Evolutionary conservation across 2,797 vertebrate species (phyloP).

Genomic region (Eulemur coronatus): DNA sequence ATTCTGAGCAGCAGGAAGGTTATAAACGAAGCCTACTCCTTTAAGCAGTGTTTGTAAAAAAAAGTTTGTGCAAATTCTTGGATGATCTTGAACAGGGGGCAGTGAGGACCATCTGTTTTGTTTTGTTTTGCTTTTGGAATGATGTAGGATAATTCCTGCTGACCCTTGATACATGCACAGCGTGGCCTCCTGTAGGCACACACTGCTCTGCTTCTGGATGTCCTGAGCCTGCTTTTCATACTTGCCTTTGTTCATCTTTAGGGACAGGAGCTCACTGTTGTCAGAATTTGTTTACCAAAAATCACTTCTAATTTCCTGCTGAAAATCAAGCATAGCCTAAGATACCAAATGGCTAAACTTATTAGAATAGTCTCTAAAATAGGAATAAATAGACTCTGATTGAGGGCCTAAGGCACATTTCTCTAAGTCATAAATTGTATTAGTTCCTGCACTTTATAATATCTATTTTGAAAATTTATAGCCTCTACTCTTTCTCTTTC

Average conservation of each 20-base stretch:
- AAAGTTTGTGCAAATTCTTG: neutral
- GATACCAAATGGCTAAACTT: neutral
- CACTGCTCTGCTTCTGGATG: neutral
- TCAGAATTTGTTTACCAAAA: conserved; percentile 33
- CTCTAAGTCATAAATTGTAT: neutral
- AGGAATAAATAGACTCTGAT: neutral
- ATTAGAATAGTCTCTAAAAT: neutral
- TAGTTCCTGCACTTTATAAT: neutral
- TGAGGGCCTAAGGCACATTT: neutral
- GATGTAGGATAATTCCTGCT: neutral
- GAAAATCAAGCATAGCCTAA: conserved; percentile 5
- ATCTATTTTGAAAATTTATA: conserved; percentile 6
- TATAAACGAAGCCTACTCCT: neutral
- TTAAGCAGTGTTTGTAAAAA: conserved; percentile 13
- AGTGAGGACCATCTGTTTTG: neutral
- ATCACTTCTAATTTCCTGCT: neutral
- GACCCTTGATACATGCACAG: neutral
- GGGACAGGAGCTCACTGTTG: neutral
- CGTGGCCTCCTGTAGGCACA: neutral
- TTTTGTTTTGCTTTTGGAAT: conserved; percentile 1
- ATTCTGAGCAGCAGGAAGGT: neutral
- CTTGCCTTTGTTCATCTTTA: neutral
- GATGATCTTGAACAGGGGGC: neutral
- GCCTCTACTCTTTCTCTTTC: neutral
- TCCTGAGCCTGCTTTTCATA: neutral